Evolutionary conservation across 2,113 vertebrate genomes (phyloP).

Genomic region (Phoenicopterus ruber): DNA sequence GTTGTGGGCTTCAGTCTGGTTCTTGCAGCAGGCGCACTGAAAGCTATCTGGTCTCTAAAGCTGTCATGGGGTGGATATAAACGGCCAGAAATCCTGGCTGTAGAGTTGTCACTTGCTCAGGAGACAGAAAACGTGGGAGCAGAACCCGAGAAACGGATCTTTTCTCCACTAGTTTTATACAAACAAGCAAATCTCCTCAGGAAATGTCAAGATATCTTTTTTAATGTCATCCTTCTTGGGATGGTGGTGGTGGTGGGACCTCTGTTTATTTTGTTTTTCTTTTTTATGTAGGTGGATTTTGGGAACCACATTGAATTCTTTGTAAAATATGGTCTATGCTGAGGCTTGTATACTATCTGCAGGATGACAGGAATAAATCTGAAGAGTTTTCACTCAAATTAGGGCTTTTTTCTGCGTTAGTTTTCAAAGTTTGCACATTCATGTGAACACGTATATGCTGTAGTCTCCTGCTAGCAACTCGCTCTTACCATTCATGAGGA

Average conservation of each 20-base stretch:
- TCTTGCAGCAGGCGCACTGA: neutral
- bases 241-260: fast-evolving
- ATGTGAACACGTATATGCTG: neutral
- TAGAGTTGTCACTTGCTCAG: neutral
- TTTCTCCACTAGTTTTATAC: neutral
- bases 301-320: neutral
- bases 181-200: neutral
- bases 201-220: neutral
- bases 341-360: neutral
- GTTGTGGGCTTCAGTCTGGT: neutral
- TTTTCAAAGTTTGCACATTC: neutral
- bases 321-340: neutral
- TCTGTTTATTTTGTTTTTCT: neutral
- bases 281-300: neutral
- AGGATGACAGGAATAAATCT: neutral
- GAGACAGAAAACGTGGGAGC: neutral
- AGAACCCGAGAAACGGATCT: neutral
- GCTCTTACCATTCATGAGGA: neutral
- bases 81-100: neutral
- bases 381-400: neutral
- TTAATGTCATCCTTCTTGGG: neutral
- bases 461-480: neutral
- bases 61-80: neutral
- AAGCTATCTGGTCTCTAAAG: neutral
- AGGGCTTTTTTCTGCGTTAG: neutral